These are phyloP conservation scores for Leucosticte australis DNA, from an alignment of 2,113 vertebrate species.

Conservation along the genomic window DNA sequence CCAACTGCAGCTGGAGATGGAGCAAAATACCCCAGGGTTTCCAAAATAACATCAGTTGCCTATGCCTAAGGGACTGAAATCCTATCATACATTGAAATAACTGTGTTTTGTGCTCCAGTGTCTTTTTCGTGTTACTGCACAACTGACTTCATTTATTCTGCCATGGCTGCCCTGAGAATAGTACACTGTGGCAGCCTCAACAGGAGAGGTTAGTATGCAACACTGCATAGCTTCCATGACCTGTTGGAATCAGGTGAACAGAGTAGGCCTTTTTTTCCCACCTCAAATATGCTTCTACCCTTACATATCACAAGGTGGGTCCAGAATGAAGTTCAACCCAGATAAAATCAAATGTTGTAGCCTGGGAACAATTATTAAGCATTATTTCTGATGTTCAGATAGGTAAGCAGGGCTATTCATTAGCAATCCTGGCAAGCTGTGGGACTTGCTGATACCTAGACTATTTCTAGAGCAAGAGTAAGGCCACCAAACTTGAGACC, in stretches of 20 bases:
- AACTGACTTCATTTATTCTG: neutral
- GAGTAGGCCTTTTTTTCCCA: neutral
- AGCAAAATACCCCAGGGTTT: neutral
- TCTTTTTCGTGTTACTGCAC: neutral
- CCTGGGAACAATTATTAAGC: neutral
- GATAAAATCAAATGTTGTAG: neutral
- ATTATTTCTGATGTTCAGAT: neutral
- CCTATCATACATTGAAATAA: rapidly evolving
- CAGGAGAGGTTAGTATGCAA: neutral
- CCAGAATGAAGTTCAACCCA: neutral
- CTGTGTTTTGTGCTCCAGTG: neutral
- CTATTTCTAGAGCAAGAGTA: neutral
- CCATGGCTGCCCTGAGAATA: neutral
- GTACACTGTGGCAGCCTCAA: neutral
- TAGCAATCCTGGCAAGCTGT: neutral
- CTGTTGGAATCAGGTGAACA: neutral
- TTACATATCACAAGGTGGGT: neutral
- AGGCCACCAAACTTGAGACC: neutral
- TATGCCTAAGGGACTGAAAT: neutral
- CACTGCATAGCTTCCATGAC: neutral
- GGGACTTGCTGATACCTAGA: neutral
- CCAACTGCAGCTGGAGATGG: neutral
- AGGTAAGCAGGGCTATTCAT: neutral
- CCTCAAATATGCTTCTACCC: neutral
- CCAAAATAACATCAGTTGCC: neutral